These are phyloP conservation scores for Indicator indicator DNA, from an alignment of 2,113 vertebrate genomes.

Conservation along the genomic window DNA sequence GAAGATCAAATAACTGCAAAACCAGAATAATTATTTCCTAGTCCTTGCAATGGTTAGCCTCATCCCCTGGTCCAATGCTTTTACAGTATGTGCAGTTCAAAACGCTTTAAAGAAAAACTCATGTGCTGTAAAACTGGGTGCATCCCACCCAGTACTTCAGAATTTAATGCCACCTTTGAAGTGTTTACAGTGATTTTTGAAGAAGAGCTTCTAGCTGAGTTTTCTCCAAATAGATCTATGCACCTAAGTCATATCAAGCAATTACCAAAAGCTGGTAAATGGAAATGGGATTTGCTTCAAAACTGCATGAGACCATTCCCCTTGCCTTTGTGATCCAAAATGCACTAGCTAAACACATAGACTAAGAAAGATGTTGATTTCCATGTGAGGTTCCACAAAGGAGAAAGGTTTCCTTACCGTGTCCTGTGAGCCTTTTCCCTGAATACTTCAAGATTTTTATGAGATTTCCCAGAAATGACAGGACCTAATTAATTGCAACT, in stretches of 20 bases:
- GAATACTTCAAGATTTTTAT: background rate
- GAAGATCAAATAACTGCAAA: background rate
- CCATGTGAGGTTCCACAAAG: background rate
- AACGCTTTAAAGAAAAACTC: background rate
- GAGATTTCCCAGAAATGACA: background rate
- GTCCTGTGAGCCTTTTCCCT: background rate
- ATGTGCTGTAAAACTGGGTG: background rate
- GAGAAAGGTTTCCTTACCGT: background rate
- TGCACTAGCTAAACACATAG: background rate
- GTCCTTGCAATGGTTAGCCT: background rate
- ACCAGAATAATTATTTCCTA: slow-evolving; percentile 1
- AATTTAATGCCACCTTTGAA: background rate
- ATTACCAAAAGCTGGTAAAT: background rate
- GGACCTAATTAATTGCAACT: background rate
- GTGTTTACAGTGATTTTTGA: background rate
- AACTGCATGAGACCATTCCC: background rate
- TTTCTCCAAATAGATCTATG: background rate
- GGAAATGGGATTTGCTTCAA: background rate
- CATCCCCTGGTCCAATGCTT: background rate
- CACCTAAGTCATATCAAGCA: background rate
- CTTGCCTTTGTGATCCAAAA: background rate
- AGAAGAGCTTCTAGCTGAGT: background rate
- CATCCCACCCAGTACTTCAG: background rate
- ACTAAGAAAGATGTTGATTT: background rate
- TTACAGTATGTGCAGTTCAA: background rate